These are phyloP conservation scores for Macropodus opercularis DNA, from an alignment of 2,797 vertebrate species.

Conservation along the genomic window DNA sequence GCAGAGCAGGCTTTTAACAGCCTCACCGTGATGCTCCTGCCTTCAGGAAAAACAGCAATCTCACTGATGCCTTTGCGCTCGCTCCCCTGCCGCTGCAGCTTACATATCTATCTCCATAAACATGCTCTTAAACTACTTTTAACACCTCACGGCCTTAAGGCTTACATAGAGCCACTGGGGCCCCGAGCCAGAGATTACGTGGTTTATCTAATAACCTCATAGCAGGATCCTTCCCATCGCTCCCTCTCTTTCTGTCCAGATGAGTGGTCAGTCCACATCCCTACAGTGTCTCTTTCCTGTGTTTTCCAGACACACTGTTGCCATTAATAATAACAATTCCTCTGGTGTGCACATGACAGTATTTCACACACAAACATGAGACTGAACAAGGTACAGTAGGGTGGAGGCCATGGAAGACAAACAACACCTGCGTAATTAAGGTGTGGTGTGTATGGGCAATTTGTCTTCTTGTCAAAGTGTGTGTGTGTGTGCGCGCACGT, in stretches of 20 bases:
- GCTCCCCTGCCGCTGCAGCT: conserved; percentile 7
- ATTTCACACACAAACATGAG: not conserved
- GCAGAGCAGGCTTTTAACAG: conserved; percentile 2
- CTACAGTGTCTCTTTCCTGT: conserved; percentile 16
- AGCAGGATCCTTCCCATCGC: conserved; percentile 14
- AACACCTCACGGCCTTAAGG: conserved; percentile 21
- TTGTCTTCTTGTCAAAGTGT: not conserved
- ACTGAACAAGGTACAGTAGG: conserved; percentile 17
- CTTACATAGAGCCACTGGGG: conserved; percentile 21
- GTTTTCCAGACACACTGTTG: too few species aligned
- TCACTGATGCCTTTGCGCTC: conserved; percentile 23
- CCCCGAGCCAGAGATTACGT: conserved; percentile 26
- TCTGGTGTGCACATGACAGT: not conserved
- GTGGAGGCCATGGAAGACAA: conserved; percentile 33
- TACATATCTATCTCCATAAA: conserved; percentile 53
- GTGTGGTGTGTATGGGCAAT: conserved; percentile 14
- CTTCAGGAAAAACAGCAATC: conserved; percentile 29
- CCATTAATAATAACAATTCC: conserved; percentile 33
- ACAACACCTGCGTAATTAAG: conserved; percentile 39
- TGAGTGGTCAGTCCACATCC: conserved; percentile 38
- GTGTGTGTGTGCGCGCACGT: not conserved
- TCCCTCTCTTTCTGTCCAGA: conserved; percentile 8
- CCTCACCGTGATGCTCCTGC: not conserved
- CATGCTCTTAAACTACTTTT: conserved; percentile 51
- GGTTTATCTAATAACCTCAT: conserved; percentile 55